Evolutionary conservation across 2,888 invertebrate genomes (phyloP).

Genomic region (Diplazon laetatorius): DNA sequence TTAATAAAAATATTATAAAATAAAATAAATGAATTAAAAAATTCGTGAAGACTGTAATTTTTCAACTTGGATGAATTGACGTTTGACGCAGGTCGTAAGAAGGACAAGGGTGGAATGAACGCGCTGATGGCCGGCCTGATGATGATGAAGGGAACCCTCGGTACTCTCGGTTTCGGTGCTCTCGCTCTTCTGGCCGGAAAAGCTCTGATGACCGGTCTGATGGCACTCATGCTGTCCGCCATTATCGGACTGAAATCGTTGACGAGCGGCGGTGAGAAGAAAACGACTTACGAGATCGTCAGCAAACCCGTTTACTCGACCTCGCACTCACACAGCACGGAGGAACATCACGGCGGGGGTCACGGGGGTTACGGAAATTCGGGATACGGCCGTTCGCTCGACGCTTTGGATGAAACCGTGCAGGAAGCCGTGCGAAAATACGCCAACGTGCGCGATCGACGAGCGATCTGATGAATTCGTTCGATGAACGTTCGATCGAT

Average conservation of each 20-base stretch:
- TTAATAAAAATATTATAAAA: no score
- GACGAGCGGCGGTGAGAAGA: conserved; percentile 85
- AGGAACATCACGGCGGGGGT: conserved; percentile 88
- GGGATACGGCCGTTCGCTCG: conserved; percentile 85
- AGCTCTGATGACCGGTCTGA: conserved; percentile 91
- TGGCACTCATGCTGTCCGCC: conserved; percentile 90
- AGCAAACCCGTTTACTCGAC: conserved; percentile 91
- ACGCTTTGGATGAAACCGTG: conserved; percentile 77
- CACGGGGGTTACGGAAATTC: conserved; percentile 83
- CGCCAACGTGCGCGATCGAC: conserved; percentile 79
- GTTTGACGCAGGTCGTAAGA: conserved; percentile 78
- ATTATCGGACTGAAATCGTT: conserved; percentile 90
- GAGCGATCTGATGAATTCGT: conserved; percentile 69
- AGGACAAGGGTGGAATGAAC: conserved; percentile 80
- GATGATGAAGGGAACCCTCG: conserved; percentile 88
- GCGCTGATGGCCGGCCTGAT: conserved; percentile 83
- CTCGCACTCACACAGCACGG: conserved; percentile 86
- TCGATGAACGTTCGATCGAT: conserved; percentile 3
- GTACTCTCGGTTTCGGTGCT: conserved; percentile 89
- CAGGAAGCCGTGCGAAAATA: conserved; percentile 80
- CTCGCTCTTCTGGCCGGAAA: conserved; percentile 92
- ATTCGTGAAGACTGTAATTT: no score
- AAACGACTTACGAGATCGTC: conserved; percentile 93
- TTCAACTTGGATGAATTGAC: no score
- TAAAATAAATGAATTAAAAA: no score